phyloP scores from a whole-genome alignment of 1,140 invertebrate species.

The Drosophila tropicalis region DNA sequence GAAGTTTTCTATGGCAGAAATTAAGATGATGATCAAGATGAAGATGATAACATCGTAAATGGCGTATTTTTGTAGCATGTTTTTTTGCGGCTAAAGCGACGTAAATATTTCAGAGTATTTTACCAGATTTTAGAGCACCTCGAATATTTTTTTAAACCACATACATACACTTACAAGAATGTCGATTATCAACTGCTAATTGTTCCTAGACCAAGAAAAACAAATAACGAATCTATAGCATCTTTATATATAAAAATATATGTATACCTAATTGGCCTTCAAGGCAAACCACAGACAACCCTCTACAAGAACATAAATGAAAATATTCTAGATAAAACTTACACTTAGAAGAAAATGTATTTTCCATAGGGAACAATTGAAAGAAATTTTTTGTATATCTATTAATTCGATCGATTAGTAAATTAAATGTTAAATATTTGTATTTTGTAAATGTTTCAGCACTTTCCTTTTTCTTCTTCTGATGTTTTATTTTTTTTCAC shows the following conservation, averaged over 20 bases:
- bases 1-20: constrained; percentile 59
- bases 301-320: constrained; percentile 1
- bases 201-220: constrained; percentile 69
- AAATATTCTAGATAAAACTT: constrained; percentile 5
- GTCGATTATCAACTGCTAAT: constrained; percentile 53
- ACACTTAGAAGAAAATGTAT: constrained; percentile 34
- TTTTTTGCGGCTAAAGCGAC: constrained; percentile 61
- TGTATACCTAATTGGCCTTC: constrained; percentile 32
- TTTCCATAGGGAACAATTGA: constrained; percentile 39
- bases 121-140: constrained; percentile 49
- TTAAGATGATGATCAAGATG: background rate
- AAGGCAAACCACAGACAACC: constrained; percentile 32
- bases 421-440: constrained; percentile 1
- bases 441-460: constrained; percentile 13
- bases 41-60: constrained; percentile 1
- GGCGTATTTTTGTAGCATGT: constrained; percentile 73
- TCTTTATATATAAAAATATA: constrained; percentile 26
- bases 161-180: constrained; percentile 35
- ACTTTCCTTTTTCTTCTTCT: background rate
- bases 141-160: constrained; percentile 64
- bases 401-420: constrained; percentile 17
- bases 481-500: background rate
- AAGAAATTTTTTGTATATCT: constrained; percentile 17
- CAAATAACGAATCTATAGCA: constrained; percentile 32
- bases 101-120: constrained; percentile 29